phyloP scores from a whole-genome alignment of 2,113 vertebrate genomes.

The Pseudorectes ferrugineus region DNA sequence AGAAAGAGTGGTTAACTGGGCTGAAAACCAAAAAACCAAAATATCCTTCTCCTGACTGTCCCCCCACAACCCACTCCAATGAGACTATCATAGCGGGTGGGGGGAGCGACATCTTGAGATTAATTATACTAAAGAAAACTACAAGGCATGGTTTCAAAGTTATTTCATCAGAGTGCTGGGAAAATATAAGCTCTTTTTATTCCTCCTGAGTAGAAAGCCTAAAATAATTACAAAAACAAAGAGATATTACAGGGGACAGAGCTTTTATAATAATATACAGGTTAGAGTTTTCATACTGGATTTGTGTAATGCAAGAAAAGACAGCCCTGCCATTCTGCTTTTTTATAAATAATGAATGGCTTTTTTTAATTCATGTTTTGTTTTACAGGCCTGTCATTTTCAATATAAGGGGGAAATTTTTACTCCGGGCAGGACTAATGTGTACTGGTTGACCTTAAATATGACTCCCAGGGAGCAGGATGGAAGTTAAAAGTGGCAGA shows the following conservation, averaged over 20 bases:
- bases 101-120: background rate
- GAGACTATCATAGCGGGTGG: background rate
- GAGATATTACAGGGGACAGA: background rate
- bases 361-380: slow-evolving; percentile 28
- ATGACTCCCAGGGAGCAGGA: slow-evolving; percentile 54
- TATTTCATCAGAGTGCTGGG: background rate
- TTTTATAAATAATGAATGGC: slow-evolving; percentile 62
- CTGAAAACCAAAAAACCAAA: slow-evolving; percentile 20
- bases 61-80: background rate
- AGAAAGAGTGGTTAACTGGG: slow-evolving; percentile 22
- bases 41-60: background rate
- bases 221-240: slow-evolving; percentile 58
- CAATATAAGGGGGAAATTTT: slow-evolving; percentile 57
- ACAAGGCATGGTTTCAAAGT: background rate
- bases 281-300: background rate
- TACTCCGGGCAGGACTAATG: slow-evolving; percentile 58
- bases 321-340: background rate
- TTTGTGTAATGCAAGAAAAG: background rate
- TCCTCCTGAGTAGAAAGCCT: slow-evolving; percentile 13
- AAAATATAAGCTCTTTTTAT: slow-evolving; percentile 37
- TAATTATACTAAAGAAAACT: background rate
- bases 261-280: background rate
- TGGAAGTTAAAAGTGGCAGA: slow-evolving; percentile 62
- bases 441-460: slow-evolving; percentile 63
- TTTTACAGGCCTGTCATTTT: slow-evolving; percentile 62